phyloP scores from a whole-genome alignment of 2,888 invertebrate species.

The Hemaris fuciformis region DNA sequence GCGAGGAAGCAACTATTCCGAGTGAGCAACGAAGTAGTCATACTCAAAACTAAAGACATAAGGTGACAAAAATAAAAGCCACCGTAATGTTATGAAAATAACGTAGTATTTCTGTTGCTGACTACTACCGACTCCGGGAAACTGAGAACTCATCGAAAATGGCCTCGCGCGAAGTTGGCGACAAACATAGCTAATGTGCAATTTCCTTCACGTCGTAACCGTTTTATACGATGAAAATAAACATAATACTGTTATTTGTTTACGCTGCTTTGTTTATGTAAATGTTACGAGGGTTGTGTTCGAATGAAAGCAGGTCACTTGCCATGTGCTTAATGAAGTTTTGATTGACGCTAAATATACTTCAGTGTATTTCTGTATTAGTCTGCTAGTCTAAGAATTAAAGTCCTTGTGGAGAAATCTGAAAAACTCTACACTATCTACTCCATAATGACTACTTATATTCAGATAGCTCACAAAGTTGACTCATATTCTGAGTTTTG shows the following conservation, averaged over 20 bases:
- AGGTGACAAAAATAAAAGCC: background rate
- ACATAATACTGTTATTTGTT: background rate
- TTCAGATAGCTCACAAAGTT: too few species aligned
- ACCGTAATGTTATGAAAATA: background rate
- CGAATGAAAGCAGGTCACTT: background rate
- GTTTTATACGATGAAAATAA: background rate
- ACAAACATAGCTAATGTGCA: background rate
- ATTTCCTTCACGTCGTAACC: background rate
- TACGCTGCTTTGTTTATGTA: background rate
- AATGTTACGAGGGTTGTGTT: too few species aligned
- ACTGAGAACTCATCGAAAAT: background rate
- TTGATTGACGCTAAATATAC: too few species aligned
- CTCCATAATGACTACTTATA: too few species aligned
- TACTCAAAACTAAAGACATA: background rate
- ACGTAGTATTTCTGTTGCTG: background rate
- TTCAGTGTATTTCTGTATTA: too few species aligned
- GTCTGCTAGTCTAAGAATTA: too few species aligned
- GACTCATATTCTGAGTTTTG: too few species aligned
- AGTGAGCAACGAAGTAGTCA: too few species aligned
- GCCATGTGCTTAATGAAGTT: too few species aligned
- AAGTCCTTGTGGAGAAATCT: too few species aligned
- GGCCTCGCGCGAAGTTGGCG: slow-evolving; percentile 1
- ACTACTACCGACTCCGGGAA: background rate
- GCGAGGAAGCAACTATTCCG: too few species aligned
- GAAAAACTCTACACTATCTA: too few species aligned